A percentile compares a stretch with the other conserved stretches of the same genome.
Conservation (phyloP, 2,888 invertebrate genomes). For the Netelia virgata region DNA sequence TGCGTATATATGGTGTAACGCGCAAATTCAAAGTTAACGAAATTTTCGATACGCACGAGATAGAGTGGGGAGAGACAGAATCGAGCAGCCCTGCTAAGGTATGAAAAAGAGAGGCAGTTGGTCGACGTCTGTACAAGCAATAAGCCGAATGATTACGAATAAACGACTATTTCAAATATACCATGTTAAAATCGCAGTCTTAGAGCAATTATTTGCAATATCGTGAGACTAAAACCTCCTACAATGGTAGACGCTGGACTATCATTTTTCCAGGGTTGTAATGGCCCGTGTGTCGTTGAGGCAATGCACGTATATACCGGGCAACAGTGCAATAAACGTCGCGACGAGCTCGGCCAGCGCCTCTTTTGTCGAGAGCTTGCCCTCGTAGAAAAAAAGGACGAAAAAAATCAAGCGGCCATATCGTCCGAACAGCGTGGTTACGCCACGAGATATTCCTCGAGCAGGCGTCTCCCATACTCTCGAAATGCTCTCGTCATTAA, state of each 20-base stretch:
- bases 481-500: constrained; percentile 15
- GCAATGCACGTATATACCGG: constrained; percentile 11
- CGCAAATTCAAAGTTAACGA: no score
- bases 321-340: constrained; percentile 62
- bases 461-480: background rate
- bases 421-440: constrained; percentile 12
- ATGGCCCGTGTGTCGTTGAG: constrained; percentile 36
- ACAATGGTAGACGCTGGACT: background rate
- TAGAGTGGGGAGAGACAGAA: no score
- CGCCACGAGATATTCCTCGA: background rate
- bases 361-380: constrained; percentile 33
- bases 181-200: no score
- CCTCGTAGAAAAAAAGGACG: constrained; percentile 32
- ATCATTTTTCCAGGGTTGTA: constrained; percentile 30
- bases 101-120: no score
- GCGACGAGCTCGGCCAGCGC: constrained; percentile 47
- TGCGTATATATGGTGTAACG: no score
- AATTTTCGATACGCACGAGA: no score
- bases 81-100: no score
- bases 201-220: no score
- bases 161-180: no score
- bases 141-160: no score
- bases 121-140: no score
- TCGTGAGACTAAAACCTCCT: no score
- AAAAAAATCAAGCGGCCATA: constrained; percentile 49